A percentile compares a stretch with the other conserved stretches of the same genome.
Evolutionary conservation across 1,140 invertebrate species (phyloP).

Genomic region (Campoletis sonorensis): DNA sequence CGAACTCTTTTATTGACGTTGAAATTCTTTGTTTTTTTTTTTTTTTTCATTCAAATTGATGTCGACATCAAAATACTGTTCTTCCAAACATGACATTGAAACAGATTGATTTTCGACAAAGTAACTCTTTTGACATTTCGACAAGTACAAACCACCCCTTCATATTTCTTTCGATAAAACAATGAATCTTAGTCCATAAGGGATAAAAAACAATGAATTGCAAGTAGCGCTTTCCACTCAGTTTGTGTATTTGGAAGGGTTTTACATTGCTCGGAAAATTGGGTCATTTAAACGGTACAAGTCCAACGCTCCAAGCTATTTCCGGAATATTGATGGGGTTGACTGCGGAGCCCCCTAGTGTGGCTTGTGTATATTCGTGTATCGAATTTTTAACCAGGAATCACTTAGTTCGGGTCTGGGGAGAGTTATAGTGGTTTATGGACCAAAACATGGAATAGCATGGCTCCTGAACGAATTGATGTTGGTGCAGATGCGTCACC

Average conservation of each 20-base stretch:
- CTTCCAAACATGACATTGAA: no score
- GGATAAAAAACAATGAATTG: not conserved
- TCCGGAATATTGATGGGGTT: conserved; percentile 26
- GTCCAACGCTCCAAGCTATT: conserved; percentile 1
- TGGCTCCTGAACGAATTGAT: not conserved
- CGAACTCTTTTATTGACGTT: no score
- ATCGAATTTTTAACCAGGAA: conserved; percentile 5
- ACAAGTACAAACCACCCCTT: no score
- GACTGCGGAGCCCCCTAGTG: not conserved
- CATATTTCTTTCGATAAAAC: no score
- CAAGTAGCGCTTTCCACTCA: not conserved
- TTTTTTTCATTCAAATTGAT: no score
- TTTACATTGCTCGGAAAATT: conserved; percentile 3
- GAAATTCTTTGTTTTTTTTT: no score
- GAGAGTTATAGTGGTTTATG: not conserved
- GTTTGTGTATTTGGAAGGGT: not conserved
- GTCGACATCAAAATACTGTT: no score
- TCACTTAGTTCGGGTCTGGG: not conserved
- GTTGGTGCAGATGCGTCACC: not conserved
- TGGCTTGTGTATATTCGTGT: not conserved
- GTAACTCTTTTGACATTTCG: no score
- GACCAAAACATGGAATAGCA: not conserved
- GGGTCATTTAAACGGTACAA: conserved; percentile 1
- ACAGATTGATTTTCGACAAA: no score
- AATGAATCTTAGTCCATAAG: no score